Evolutionary conservation across 1,140 invertebrate genomes (phyloP).

Genomic region (Anthonomus grandis): DNA sequence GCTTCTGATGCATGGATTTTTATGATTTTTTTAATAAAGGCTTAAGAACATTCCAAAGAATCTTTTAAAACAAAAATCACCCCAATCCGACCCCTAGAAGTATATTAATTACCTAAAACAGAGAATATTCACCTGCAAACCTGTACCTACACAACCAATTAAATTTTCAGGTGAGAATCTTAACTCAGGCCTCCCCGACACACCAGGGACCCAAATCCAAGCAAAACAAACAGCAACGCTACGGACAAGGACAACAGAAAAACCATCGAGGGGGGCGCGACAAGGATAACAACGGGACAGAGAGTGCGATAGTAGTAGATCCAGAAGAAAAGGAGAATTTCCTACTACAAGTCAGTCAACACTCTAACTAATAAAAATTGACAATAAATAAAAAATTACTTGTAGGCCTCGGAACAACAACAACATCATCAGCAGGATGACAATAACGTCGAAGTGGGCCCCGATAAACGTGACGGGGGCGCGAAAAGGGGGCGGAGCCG

Average conservation of each 20-base stretch:
- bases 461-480: constrained; percentile 57
- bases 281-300: background rate
- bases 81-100: too few relatives aligned
- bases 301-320: background rate
- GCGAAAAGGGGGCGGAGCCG: constrained; percentile 52
- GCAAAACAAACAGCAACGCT: constrained; percentile 55
- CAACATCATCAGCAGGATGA: constrained; percentile 35
- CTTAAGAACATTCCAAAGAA: too few relatives aligned
- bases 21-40: too few relatives aligned
- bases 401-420: background rate
- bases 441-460: constrained; percentile 55
- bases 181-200: constrained; percentile 56
- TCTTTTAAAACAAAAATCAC: too few relatives aligned
- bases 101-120: too few relatives aligned
- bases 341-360: constrained; percentile 19
- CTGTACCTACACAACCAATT: background rate
- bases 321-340: constrained; percentile 25
- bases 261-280: background rate
- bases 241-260: constrained; percentile 22
- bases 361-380: background rate
- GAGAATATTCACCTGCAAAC: background rate
- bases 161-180: constrained; percentile 52
- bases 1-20: too few relatives aligned
- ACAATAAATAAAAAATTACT: background rate
- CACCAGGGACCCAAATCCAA: constrained; percentile 50